phyloP scores from a whole-genome alignment of 2,113 vertebrate genomes.

The Psettodes erumei region DNA sequence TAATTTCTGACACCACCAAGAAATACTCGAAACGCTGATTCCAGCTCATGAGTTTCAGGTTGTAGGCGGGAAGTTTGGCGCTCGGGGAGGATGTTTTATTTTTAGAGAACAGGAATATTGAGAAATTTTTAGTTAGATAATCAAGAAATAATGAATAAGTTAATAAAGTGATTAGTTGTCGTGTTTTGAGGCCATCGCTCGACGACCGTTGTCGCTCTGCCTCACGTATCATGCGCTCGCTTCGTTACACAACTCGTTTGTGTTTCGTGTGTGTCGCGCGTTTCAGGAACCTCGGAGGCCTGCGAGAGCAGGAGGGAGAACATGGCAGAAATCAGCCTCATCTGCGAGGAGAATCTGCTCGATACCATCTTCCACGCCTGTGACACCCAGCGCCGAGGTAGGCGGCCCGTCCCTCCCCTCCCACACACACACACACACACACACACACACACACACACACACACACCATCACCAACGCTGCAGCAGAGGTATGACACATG shows the following conservation, averaged over 20 bases:
- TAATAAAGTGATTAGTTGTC: background rate
- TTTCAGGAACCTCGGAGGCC: slow-evolving; percentile 48
- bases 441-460: background rate
- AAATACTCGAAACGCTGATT: background rate
- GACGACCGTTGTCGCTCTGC: background rate
- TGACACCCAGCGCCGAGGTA: slow-evolving; percentile 87
- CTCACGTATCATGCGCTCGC: slow-evolving; percentile 59
- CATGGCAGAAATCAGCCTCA: slow-evolving; percentile 76
- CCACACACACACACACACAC: background rate
- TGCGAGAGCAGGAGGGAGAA: slow-evolving; percentile 73
- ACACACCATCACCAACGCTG: background rate
- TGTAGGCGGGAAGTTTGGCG: background rate
- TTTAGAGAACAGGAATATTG: background rate
- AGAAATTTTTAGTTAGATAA: too few relatives aligned
- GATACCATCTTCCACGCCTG: slow-evolving; percentile 89
- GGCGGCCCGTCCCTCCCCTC: too few relatives aligned
- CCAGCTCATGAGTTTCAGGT: background rate
- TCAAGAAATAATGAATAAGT: background rate
- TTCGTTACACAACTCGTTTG: slow-evolving; percentile 3
- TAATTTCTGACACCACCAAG: background rate
- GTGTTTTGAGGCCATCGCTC: background rate
- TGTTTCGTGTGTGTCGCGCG: slow-evolving; percentile 17
- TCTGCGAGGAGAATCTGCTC: slow-evolving; percentile 89
- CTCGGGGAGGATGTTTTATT: background rate
- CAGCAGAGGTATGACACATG: background rate